phyloP scores from a whole-genome alignment of 2,797 vertebrate species.

The Sparus aurata region DNA sequence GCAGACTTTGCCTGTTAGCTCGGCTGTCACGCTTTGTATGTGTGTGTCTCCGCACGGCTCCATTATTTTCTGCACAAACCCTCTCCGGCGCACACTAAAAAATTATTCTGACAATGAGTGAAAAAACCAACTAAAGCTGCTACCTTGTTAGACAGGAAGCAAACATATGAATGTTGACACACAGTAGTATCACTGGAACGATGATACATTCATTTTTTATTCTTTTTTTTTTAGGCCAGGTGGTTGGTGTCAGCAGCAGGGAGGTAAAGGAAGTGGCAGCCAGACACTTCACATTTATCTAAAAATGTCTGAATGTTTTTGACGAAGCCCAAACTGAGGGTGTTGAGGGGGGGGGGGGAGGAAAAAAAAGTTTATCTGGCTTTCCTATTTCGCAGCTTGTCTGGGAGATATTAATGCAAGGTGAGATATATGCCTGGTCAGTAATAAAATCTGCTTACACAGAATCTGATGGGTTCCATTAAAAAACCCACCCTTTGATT shows the following conservation, averaged over 20 bases:
- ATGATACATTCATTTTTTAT: constrained; percentile 11
- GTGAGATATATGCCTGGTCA: constrained; percentile 77
- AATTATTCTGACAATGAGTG: constrained; percentile 67
- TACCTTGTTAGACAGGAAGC: constrained; percentile 44
- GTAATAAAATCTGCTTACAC: constrained; percentile 85
- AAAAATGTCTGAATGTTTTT: constrained; percentile 33
- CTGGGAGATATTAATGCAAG: constrained; percentile 67
- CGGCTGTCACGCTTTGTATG: constrained; percentile 59
- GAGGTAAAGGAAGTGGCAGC: constrained; percentile 32
- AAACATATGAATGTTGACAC: constrained; percentile 61
- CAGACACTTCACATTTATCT: constrained; percentile 44
- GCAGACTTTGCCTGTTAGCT: constrained; percentile 54
- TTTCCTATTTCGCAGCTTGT: constrained; percentile 45
- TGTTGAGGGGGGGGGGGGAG: background rate
- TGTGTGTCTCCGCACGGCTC: constrained; percentile 49
- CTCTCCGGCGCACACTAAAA: constrained; percentile 42
- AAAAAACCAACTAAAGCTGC: constrained; percentile 62
- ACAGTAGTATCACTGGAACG: constrained; percentile 18
- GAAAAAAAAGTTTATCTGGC: constrained; percentile 35
- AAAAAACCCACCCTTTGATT: constrained; percentile 79
- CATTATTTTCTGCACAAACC: constrained; percentile 62
- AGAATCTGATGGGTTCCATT: constrained; percentile 74
- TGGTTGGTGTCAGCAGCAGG: constrained; percentile 56
- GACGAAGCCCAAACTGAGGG: constrained; percentile 23
- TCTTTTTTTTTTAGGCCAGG: constrained; percentile 35